These are phyloP conservation scores for Elephas maximus DNA, from an alignment of 2,113 vertebrate species.

Conservation along the genomic window DNA sequence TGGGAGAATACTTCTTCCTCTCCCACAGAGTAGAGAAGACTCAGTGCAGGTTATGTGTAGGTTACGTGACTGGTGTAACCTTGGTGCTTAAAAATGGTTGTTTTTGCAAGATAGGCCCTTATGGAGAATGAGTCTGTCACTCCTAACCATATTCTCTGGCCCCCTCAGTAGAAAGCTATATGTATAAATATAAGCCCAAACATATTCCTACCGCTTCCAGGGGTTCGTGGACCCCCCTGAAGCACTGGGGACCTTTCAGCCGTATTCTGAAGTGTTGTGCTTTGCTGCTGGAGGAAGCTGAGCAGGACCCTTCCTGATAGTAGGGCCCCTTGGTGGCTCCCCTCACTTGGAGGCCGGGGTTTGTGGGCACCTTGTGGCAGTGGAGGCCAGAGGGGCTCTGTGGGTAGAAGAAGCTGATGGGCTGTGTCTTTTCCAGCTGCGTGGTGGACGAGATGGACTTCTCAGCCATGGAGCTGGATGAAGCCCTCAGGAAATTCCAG, in stretches of 20 bases:
- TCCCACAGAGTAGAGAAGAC: neutral
- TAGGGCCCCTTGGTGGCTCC: neutral
- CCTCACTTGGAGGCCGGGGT: neutral
- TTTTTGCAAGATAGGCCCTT: neutral
- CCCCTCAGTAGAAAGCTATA: neutral
- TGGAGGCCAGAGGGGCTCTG: neutral
- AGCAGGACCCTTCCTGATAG: neutral
- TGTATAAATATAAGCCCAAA: rapidly evolving
- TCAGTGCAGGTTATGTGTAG: neutral
- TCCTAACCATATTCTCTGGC: neutral
- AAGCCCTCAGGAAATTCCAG: constrained; percentile 98
- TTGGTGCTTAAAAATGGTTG: neutral
- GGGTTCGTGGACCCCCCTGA: no score
- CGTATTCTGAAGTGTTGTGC: neutral
- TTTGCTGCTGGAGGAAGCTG: neutral
- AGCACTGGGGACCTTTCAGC: neutral
- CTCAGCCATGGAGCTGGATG: constrained; percentile 96
- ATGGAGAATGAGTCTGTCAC: neutral
- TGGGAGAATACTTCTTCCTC: neutral
- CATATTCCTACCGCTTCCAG: neutral
- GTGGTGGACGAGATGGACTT: constrained; percentile 99
- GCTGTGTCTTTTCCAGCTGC: constrained; percentile 90
- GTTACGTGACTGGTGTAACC: rapidly evolving
- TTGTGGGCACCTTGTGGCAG: neutral
- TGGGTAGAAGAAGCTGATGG: rapidly evolving